Evolutionary conservation across 2,113 vertebrate species (phyloP).

Genomic region (Calyptomena viridis): DNA sequence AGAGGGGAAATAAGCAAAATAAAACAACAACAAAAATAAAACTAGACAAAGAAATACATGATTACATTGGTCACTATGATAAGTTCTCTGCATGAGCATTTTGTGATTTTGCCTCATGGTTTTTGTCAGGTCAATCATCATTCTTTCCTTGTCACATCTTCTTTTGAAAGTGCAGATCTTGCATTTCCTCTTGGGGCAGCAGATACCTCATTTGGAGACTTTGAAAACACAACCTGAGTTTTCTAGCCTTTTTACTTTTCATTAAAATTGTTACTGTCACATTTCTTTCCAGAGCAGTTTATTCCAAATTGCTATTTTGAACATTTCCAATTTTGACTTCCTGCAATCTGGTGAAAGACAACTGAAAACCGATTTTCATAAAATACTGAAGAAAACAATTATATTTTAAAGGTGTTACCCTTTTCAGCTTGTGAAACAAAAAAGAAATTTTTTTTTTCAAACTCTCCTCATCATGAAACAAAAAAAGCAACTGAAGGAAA

Average conservation of each 20-base stretch:
- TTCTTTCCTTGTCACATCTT: background rate
- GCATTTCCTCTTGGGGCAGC: background rate
- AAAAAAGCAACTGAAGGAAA: background rate
- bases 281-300: background rate
- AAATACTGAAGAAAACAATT: background rate
- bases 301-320: background rate
- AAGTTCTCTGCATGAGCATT: background rate
- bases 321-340: background rate
- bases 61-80: background rate
- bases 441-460: background rate
- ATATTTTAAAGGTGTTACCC: background rate
- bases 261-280: conserved; percentile 38
- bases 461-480: background rate
- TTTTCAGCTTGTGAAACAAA: conserved; percentile 3
- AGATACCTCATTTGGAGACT: conserved; percentile 16
- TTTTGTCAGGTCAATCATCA: background rate
- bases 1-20: background rate
- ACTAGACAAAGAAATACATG: background rate
- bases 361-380: background rate
- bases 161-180: background rate
- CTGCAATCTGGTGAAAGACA: background rate
- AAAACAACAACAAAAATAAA: background rate
- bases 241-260: background rate
- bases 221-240: background rate
- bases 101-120: background rate